A percentile compares a stretch with the other conserved stretches of the same genome.
Evolutionary conservation across 2,797 vertebrate genomes (phyloP).

Genomic region (Melanotaenia pygmaea): DNA sequence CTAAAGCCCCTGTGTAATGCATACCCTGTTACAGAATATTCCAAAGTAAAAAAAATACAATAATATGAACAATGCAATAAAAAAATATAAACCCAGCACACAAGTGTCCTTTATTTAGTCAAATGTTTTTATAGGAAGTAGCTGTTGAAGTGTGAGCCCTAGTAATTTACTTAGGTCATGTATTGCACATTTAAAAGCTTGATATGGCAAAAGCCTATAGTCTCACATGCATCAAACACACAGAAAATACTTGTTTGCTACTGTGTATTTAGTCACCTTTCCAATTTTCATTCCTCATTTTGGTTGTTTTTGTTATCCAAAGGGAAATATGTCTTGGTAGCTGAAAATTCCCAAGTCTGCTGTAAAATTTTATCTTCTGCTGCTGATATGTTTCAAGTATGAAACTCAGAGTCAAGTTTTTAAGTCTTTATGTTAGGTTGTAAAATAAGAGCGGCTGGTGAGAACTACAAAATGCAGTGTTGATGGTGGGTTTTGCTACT

Average conservation of each 20-base stretch:
- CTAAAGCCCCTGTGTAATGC: too few species aligned
- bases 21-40: too few species aligned
- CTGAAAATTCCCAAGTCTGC: background rate
- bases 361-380: background rate
- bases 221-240: background rate
- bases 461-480: background rate
- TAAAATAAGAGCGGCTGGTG: background rate
- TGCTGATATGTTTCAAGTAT: background rate
- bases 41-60: too few species aligned
- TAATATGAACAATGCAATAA: too few species aligned
- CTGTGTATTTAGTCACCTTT: background rate
- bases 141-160: background rate
- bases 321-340: background rate
- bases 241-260: background rate
- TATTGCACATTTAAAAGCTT: background rate
- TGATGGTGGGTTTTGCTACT: background rate
- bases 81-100: background rate
- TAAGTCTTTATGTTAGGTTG: background rate
- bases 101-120: background rate
- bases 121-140: background rate
- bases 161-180: background rate
- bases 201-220: background rate
- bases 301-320: background rate
- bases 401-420: too few species aligned
- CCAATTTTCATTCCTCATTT: too few species aligned